Evolutionary conservation across 2,888 invertebrate species (phyloP).

Genomic region (Campoletis raptor): DNA sequence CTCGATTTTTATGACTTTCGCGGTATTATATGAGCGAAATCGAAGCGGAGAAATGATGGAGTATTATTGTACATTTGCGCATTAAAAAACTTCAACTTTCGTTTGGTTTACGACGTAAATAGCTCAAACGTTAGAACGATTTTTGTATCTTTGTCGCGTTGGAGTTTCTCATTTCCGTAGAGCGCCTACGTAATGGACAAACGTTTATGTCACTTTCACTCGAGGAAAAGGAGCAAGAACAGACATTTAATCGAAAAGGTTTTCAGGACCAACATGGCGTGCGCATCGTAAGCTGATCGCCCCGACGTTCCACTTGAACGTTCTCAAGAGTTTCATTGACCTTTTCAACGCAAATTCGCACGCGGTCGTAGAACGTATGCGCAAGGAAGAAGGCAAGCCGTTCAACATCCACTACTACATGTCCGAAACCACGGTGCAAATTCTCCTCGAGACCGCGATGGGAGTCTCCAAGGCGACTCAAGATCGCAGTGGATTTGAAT

Average conservation of each 20-base stretch:
- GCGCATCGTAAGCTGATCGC: conserved; percentile 94
- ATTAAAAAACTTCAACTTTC: neutral
- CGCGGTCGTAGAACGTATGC: conserved; percentile 90
- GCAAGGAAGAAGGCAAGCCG: conserved; percentile 88
- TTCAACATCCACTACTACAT: conserved; percentile 94
- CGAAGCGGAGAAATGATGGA: neutral
- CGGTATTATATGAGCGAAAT: neutral
- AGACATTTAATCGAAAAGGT: neutral
- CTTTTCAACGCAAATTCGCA: conserved; percentile 93
- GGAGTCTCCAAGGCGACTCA: conserved; percentile 94
- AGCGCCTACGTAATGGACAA: neutral
- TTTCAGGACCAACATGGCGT: conserved; percentile 93
- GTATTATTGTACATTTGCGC: neutral
- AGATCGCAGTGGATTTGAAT: conserved; percentile 93
- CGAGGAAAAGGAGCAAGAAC: neutral
- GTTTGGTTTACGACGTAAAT: neutral
- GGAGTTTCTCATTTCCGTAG: neutral
- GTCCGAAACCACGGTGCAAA: conserved; percentile 94
- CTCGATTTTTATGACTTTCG: neutral
- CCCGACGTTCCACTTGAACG: conserved; percentile 95
- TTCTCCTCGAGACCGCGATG: conserved; percentile 94
- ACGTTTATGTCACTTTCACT: neutral
- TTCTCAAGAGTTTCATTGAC: conserved; percentile 94
- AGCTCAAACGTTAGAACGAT: neutral
- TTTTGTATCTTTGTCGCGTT: neutral